Conservation (phyloP, 2,113 vertebrate species). For the Synchiropus splendidus region DNA sequence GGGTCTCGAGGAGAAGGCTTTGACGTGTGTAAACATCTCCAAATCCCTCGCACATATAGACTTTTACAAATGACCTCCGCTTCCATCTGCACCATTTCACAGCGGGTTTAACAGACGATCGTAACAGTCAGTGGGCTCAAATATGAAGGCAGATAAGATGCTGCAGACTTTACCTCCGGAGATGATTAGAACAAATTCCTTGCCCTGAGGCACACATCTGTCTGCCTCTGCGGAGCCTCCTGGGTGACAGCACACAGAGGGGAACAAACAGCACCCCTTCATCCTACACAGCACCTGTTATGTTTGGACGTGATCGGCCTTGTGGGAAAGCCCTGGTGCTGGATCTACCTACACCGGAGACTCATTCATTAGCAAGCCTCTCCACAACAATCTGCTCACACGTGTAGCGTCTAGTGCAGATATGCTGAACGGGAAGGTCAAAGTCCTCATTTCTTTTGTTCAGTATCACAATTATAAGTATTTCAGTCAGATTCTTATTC, state of each 20-base stretch:
- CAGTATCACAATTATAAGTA: too few relatives aligned
- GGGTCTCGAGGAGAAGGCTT: constrained; percentile 5
- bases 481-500: too few relatives aligned
- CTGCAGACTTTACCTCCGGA: constrained; percentile 30
- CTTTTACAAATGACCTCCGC: constrained; percentile 1
- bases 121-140: constrained; percentile 25
- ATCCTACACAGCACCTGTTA: constrained; percentile 22
- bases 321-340: constrained; percentile 12
- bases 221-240: constrained; percentile 20
- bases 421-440: too few relatives aligned
- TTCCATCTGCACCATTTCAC: constrained; percentile 45
- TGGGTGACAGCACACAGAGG: constrained; percentile 20
- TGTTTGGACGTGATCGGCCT: constrained; percentile 6
- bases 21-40: neutral
- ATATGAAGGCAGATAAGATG: constrained; percentile 42
- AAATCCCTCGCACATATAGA: constrained; percentile 6
- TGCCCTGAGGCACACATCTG: constrained; percentile 40
- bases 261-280: constrained; percentile 25
- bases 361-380: constrained; percentile 28
- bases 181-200: constrained; percentile 44
- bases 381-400: constrained; percentile 11
- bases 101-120: constrained; percentile 40
- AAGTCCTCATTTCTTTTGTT: too few relatives aligned
- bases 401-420: too few relatives aligned
- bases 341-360: constrained; percentile 9